phyloP scores from a whole-genome alignment of 2,888 invertebrate genomes.

The Ormyrus rosae region DNA sequence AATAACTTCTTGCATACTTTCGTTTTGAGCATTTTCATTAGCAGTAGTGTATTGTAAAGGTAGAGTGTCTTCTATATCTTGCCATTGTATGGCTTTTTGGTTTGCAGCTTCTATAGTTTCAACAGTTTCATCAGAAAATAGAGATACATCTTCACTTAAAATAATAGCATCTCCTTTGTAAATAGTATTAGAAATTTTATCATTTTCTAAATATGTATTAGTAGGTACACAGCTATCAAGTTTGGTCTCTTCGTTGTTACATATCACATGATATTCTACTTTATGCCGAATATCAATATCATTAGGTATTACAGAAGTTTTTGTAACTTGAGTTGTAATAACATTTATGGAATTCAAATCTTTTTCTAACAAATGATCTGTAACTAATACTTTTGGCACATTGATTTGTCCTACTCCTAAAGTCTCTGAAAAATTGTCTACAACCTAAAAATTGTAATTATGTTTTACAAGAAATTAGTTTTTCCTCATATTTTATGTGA shows the following conservation, averaged over 20 bases:
- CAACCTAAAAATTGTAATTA: conserved; percentile 14
- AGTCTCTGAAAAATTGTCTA: conserved; percentile 12
- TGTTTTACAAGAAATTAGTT: too few species aligned
- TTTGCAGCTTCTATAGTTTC: neutral
- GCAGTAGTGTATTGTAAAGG: conserved; percentile 3
- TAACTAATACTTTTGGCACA: conserved; percentile 9
- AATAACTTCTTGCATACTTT: too few species aligned
- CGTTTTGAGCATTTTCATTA: neutral
- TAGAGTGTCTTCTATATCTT: conserved; percentile 1
- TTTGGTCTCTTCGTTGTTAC: conserved; percentile 3
- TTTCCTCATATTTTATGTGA: neutral
- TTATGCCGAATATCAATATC: conserved; percentile 21
- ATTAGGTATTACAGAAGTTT: conserved; percentile 30
- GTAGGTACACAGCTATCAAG: neutral
- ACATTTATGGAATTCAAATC: conserved; percentile 28
- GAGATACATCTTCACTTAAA: conserved; percentile 11
- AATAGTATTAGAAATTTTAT: conserved; percentile 6
- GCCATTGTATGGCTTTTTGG: neutral
- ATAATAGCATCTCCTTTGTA: conserved; percentile 3
- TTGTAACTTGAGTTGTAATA: conserved; percentile 30
- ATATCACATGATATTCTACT: conserved; percentile 25
- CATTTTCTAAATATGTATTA: conserved; percentile 3
- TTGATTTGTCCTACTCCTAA: conserved; percentile 10
- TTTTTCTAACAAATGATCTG: conserved; percentile 23
- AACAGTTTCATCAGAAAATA: conserved; percentile 40